Percentiles rank a stretch among this genome's conserved stretches.
Conservation (phyloP, 2,888 invertebrate genomes). For the Cantharis flavilabris region DNA sequence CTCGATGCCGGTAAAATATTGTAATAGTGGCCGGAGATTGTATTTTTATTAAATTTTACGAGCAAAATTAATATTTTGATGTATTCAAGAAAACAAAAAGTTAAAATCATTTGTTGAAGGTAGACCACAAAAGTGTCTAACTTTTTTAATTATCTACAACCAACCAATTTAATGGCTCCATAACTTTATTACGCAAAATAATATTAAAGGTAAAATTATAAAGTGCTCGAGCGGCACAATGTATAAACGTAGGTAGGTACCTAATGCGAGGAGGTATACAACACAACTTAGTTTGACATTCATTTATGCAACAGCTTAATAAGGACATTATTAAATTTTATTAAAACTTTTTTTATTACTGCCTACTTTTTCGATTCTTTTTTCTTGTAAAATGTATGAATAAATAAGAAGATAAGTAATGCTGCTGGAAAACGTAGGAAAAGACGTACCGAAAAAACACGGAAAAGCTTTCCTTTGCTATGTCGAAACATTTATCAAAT, state of each 20-base stretch:
- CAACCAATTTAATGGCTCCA: conserved; percentile 42
- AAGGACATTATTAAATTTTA: conserved; percentile 25
- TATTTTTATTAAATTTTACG: not conserved
- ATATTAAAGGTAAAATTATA: conserved; percentile 41
- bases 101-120: conserved; percentile 14
- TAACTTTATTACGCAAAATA: conserved; percentile 43
- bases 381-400: conserved; percentile 11
- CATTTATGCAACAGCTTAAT: conserved; percentile 22
- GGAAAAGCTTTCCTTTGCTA: conserved; percentile 32
- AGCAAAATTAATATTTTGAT: not conserved
- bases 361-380: not conserved
- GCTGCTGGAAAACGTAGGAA: conserved; percentile 3
- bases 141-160: conserved; percentile 48
- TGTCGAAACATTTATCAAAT: conserved; percentile 31
- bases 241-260: not conserved
- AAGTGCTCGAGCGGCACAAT: conserved; percentile 22
- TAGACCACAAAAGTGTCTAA: conserved; percentile 30
- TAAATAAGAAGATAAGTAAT: conserved; percentile 2
- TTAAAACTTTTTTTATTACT: conserved; percentile 9
- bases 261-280: conserved; percentile 5
- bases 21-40: not conserved
- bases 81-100: conserved; percentile 6
- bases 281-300: conserved; percentile 24
- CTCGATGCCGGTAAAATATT: not conserved
- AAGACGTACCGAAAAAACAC: conserved; percentile 25